Evolutionary conservation across 2,797 vertebrate genomes (phyloP), one percentile per base, ranked within the genome.

Genomic region (Sebastes steindachneri): DNA sequence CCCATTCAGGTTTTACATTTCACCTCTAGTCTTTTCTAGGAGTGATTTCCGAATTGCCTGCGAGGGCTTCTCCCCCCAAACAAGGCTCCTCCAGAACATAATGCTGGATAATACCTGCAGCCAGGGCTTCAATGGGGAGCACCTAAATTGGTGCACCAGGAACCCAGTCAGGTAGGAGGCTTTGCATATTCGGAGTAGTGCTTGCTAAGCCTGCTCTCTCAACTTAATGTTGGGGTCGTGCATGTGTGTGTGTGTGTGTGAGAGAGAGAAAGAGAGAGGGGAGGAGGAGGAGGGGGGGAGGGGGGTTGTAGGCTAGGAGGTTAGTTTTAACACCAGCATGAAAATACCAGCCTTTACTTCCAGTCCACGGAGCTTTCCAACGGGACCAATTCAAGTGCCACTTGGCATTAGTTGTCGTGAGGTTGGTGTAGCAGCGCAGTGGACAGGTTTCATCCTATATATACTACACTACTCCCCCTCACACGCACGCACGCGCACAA

Each of bases 361-460:
- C 95, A 94, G 95, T 96, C 96, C 96, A 96, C 92, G 74, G 96
- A 95, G 92, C 96, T 96, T 96, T 95, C 94, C 96, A 96, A 96
- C 93, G 87, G 94, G 95, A 97, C 95, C 94, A 95, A 96, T 97
- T 96, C 95, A 97, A 96, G 95, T 97, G 96, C 95, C 96, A 96
- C 95, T 97, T 96, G 94, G 94, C 96, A 96, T 97, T 96, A 96
- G 94, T 96, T 96, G 95, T 96, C 88, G 92, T 83, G 88, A 94
- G 93, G 93, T 94, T 94, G 89, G 92, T 92, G 90, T 92, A 94
- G 95, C 96, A 95, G 93, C 92, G 91, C 94, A 94, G 93, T 94
- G 95, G 95, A 95, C 95, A 95, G 95, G 95, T 96, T 95, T 95
- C 94, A 95, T 95, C 91, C 83, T 86, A 89, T 76, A 94, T 90